These are phyloP conservation scores for Podarcis muralis DNA, from an alignment of 2,113 vertebrate species.

Conservation along the genomic window DNA sequence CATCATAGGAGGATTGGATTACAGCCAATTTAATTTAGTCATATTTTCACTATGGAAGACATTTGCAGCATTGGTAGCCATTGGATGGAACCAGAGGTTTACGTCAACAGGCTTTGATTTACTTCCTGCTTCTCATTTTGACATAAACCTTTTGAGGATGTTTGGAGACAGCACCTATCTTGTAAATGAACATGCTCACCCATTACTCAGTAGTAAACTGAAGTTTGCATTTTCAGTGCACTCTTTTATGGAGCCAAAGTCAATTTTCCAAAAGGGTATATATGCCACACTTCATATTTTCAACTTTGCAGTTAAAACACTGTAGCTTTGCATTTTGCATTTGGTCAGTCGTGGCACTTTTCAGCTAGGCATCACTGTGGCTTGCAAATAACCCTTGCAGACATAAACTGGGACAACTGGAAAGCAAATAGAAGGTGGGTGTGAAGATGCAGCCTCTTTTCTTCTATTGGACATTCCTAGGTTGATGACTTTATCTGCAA, in stretches of 20 bases:
- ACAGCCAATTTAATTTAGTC: constrained; percentile 11
- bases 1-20: background rate
- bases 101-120: background rate
- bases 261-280: background rate
- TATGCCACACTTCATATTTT: background rate
- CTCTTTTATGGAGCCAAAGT: background rate
- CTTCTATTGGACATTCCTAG: background rate
- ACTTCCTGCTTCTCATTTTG: background rate
- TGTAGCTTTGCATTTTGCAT: background rate
- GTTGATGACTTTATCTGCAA: background rate
- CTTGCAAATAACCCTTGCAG: background rate
- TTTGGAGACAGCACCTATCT: background rate
- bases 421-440: background rate
- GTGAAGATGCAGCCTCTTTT: background rate
- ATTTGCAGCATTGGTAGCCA: background rate
- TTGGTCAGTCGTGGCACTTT: background rate
- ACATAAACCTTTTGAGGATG: background rate
- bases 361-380: background rate
- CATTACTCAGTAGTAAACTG: background rate
- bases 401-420: background rate
- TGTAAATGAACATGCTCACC: background rate
- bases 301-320: background rate
- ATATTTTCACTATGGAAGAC: constrained; percentile 35
- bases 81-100: background rate
- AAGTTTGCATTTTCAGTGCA: background rate